These are phyloP conservation scores for Lasioglossum figueresi DNA, from an alignment of 2,888 invertebrate genomes.

Conservation along the genomic window DNA sequence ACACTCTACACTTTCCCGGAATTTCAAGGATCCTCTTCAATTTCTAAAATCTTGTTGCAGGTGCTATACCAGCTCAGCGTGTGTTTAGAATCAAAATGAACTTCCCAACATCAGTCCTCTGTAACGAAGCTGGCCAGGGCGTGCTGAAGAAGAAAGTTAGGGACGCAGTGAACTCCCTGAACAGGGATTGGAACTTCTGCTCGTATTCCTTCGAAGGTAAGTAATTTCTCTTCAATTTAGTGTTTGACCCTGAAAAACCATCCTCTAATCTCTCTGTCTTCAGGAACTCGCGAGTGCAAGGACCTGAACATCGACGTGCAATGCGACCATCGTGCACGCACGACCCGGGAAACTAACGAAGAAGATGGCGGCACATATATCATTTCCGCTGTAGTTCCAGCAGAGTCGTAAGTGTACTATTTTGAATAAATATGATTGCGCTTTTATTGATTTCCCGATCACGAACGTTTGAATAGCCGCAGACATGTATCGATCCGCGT, in stretches of 20 bases:
- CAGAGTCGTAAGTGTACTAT: constrained; percentile 90
- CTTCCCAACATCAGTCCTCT: constrained; percentile 98
- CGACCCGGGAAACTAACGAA: constrained; percentile 84
- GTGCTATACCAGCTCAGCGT: constrained; percentile 95
- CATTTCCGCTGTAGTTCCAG: constrained; percentile 92
- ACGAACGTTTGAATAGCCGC: constrained; percentile 8
- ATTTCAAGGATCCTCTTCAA: too few species aligned
- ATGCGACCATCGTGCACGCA: constrained; percentile 91
- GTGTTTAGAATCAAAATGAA: constrained; percentile 97
- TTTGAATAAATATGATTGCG: not conserved
- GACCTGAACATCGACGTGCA: constrained; percentile 96
- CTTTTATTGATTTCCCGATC: not conserved
- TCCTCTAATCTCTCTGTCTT: not conserved
- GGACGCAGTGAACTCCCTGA: constrained; percentile 94
- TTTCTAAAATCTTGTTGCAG: constrained; percentile 82
- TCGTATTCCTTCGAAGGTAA: constrained; percentile 94
- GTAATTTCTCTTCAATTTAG: constrained; percentile 23
- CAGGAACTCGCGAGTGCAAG: constrained; percentile 93
- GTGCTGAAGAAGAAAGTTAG: constrained; percentile 95
- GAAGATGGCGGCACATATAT: constrained; percentile 93
- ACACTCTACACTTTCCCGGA: not conserved
- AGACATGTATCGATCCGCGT: constrained; percentile 18
- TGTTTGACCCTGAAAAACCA: not conserved
- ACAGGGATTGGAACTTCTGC: constrained; percentile 98
- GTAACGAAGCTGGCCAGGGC: constrained; percentile 97